These are phyloP conservation scores for Araneus ventricosus DNA, from an alignment of 1,140 invertebrate species.

Conservation along the genomic window DNA sequence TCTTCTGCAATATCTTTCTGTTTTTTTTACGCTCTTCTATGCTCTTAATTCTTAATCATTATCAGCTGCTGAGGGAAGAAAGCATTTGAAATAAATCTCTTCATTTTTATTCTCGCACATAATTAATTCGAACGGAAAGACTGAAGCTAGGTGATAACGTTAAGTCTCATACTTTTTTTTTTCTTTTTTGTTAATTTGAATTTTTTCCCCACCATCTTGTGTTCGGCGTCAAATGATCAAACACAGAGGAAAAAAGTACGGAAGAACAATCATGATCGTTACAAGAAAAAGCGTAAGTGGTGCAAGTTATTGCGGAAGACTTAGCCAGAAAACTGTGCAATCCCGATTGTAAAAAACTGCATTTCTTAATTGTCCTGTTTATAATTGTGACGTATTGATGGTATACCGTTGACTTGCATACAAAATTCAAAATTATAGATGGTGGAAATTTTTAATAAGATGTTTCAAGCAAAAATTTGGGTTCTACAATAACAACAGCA, in stretches of 20 bases:
- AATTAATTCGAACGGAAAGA: constrained; percentile 46
- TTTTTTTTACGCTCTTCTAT: background rate
- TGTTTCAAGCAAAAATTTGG: too few relatives aligned
- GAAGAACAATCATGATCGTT: constrained; percentile 5
- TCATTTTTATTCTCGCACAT: constrained; percentile 25
- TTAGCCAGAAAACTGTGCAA: too few relatives aligned
- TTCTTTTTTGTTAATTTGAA: background rate
- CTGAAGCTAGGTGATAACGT: constrained; percentile 53
- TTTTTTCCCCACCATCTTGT: background rate
- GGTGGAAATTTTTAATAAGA: too few relatives aligned
- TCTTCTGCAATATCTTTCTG: background rate
- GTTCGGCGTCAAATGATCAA: constrained; percentile 3
- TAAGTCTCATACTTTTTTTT: background rate
- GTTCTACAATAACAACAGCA: too few relatives aligned
- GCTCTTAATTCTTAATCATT: constrained; percentile 47
- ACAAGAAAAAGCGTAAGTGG: background rate
- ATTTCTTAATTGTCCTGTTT: too few relatives aligned
- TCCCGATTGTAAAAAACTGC: too few relatives aligned
- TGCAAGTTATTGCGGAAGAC: background rate
- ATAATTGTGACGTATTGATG: too few relatives aligned
- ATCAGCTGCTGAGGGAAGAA: background rate
- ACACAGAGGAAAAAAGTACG: background rate
- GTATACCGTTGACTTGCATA: too few relatives aligned
- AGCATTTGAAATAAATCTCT: constrained; percentile 51
- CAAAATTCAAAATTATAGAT: too few relatives aligned